These are phyloP conservation scores for Tyto alba DNA, from an alignment of 2,113 vertebrate genomes.

Conservation along the genomic window DNA sequence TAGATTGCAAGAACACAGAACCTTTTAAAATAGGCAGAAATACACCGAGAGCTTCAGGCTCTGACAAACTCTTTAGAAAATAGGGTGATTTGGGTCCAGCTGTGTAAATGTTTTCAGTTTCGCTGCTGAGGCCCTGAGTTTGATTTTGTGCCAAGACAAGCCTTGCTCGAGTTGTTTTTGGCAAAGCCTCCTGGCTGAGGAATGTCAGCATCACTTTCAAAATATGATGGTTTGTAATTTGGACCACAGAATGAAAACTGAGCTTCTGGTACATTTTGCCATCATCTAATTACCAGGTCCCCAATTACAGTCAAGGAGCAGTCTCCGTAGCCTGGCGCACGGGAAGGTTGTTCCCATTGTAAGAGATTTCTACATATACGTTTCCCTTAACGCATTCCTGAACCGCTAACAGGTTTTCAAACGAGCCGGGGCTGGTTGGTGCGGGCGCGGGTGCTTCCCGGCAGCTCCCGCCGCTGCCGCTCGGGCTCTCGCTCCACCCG, in stretches of 20 bases:
- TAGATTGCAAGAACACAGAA: slow-evolving; percentile 67
- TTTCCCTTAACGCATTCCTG: not conserved
- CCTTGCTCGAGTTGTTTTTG: slow-evolving; percentile 91
- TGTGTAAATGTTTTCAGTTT: slow-evolving; percentile 99
- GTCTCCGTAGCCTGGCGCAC: slow-evolving; percentile 57
- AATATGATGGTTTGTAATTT: slow-evolving; percentile 90
- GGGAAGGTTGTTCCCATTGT: slow-evolving; percentile 70
- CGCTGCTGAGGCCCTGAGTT: slow-evolving; percentile 85
- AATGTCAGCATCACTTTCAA: slow-evolving; percentile 97
- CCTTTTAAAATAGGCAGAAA: slow-evolving; percentile 67
- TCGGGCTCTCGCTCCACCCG: rapidly evolving
- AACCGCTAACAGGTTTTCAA: not conserved
- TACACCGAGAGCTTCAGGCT: slow-evolving; percentile 47
- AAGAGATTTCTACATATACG: not conserved
- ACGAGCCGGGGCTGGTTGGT: rapidly evolving
- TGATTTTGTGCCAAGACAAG: slow-evolving; percentile 94
- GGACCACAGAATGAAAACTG: slow-evolving; percentile 85
- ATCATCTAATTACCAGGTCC: slow-evolving; percentile 80
- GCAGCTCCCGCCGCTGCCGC: not conserved
- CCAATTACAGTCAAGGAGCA: slow-evolving; percentile 76
- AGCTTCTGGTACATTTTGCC: slow-evolving; percentile 83
- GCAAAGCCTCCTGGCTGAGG: slow-evolving; percentile 84
- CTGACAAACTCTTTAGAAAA: slow-evolving; percentile 75
- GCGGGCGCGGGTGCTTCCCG: not conserved
- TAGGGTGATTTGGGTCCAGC: slow-evolving; percentile 87